phyloP scores from a whole-genome alignment of 2,888 invertebrate species.

The Capitulum mitella region DNA sequence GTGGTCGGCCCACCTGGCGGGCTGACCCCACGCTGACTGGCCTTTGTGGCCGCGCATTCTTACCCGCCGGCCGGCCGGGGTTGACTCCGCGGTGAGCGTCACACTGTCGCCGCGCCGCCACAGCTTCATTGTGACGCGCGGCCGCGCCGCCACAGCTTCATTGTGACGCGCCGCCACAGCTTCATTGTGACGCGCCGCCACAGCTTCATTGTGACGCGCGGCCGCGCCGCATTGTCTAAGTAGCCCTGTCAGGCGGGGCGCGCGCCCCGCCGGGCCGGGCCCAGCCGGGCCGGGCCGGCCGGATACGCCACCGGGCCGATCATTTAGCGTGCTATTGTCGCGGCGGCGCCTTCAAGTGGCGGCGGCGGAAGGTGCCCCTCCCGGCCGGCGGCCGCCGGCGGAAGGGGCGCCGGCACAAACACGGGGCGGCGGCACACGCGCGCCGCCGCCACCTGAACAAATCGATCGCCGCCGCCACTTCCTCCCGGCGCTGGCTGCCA shows the following conservation, averaged over 20 bases:
- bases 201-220: slow-evolving; percentile 4
- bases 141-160: too few relatives aligned
- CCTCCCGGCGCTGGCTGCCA: not conserved
- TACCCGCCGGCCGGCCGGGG: not conserved
- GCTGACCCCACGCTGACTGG: not conserved
- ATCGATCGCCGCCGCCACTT: not conserved
- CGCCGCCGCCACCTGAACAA: slow-evolving; percentile 16
- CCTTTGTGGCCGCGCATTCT: not conserved
- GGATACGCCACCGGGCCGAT: not conserved
- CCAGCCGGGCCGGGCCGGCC: not conserved
- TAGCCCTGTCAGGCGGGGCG: slow-evolving; percentile 4
- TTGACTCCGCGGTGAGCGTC: not conserved
- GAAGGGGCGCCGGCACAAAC: not conserved
- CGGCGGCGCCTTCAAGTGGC: slow-evolving; percentile 11
- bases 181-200: not conserved
- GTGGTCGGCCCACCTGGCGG: not conserved
- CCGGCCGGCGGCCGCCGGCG: not conserved
- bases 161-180: too few relatives aligned
- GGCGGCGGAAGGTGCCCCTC: not conserved
- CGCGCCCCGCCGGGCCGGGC: slow-evolving; percentile 22
- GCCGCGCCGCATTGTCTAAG: slow-evolving; percentile 13
- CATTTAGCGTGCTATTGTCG: slow-evolving; percentile 16
- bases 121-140: too few relatives aligned
- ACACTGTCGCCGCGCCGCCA: not conserved
- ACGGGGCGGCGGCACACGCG: slow-evolving; percentile 5